These are phyloP conservation scores for Rhinolophus sinicus DNA, from an alignment of 2,113 vertebrate species.

Conservation along the genomic window DNA sequence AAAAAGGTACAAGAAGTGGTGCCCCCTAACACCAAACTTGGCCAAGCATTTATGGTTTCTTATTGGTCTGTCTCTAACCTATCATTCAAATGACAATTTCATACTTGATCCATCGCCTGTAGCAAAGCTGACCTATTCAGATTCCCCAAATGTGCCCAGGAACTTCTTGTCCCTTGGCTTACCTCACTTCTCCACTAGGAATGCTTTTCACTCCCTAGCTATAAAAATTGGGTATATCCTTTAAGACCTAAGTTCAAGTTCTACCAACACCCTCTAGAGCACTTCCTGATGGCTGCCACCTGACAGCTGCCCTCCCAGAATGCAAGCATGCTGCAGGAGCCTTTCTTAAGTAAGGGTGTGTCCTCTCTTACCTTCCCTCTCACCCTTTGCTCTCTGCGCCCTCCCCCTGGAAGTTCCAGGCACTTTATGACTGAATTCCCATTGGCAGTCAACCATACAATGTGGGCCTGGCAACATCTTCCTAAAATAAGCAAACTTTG, in stretches of 20 bases:
- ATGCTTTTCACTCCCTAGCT: neutral
- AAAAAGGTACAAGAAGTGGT: no score
- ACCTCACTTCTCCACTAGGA: neutral
- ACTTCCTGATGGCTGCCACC: constrained; percentile 42
- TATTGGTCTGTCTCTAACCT: neutral
- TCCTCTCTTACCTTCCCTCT: neutral
- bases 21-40: neutral
- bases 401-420: neutral
- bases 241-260: constrained; percentile 43
- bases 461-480: neutral
- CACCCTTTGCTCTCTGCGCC: neutral
- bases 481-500: neutral
- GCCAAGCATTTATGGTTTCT: neutral
- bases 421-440: neutral
- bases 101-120: neutral
- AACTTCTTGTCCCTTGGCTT: neutral
- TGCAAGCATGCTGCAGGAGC: neutral
- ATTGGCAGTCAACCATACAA: neutral
- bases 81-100: neutral
- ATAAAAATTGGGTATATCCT: neutral
- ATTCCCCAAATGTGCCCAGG: neutral
- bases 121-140: neutral
- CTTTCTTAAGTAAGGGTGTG: neutral
- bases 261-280: neutral
- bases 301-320: neutral